Percentiles rank a stretch among this genome's conserved stretches.
These are phyloP conservation scores for Entomyzon cyanotis DNA, from an alignment of 2,113 vertebrate species.

Conservation along the genomic window DNA sequence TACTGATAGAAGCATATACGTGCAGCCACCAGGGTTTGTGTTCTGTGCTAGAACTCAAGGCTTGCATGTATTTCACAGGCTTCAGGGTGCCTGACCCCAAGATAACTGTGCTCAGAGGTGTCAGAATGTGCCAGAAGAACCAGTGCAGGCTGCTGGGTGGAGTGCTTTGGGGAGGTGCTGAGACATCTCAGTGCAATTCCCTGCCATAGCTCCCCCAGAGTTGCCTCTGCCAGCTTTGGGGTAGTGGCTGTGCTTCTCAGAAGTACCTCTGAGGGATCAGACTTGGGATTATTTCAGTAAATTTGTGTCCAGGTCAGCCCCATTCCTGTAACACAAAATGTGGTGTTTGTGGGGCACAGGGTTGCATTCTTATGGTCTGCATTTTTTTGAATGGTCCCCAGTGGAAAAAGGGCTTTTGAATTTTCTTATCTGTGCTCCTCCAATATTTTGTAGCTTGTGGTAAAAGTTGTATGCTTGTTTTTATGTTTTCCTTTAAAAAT, in stretches of 20 bases:
- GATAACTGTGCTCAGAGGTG: not conserved
- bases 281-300: not conserved
- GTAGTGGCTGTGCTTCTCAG: not conserved
- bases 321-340: rapidly evolving
- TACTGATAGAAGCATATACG: not conserved
- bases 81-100: not conserved
- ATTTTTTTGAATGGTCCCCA: not conserved
- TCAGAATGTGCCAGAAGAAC: slow-evolving; percentile 27
- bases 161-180: not conserved
- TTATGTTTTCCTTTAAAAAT: not conserved
- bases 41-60: not conserved
- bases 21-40: not conserved
- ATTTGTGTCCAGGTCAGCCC: not conserved
- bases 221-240: not conserved
- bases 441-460: not conserved
- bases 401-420: not conserved
- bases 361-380: rapidly evolving
- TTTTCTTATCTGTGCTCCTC: not conserved
- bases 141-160: not conserved
- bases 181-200: not conserved
- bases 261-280: not conserved
- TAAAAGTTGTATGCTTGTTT: not conserved
- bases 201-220: rapidly evolving
- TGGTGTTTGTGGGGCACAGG: not conserved
- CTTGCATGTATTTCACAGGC: not conserved